Percentiles rank a stretch among this genome's conserved stretches.
Evolutionary conservation across 2,113 vertebrate species (phyloP).

Genomic region (Lipophrys pholis): DNA sequence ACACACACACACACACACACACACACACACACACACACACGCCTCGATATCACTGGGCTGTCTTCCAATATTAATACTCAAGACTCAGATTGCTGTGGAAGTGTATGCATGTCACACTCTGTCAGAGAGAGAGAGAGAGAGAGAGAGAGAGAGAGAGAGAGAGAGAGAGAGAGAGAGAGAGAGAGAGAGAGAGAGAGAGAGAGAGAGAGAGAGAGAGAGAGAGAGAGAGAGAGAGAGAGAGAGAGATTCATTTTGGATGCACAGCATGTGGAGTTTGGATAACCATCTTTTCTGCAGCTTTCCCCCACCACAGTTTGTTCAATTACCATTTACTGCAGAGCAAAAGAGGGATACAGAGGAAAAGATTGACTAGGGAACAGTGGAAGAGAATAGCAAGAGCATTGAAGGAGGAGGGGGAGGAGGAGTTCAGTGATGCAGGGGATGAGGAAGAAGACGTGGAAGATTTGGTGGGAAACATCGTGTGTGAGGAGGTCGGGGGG

Average conservation of each 20-base stretch:
- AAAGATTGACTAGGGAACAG: slow-evolving; percentile 24
- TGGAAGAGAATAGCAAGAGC: slow-evolving; percentile 30
- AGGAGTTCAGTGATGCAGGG: slow-evolving; percentile 67
- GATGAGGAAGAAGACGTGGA: slow-evolving; percentile 63
- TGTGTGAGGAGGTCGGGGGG: slow-evolving; percentile 36
- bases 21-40: slow-evolving; percentile 8
- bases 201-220: neutral
- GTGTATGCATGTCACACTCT: slow-evolving; percentile 52
- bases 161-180: slow-evolving; percentile 4
- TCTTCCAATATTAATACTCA: slow-evolving; percentile 57
- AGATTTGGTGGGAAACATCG: slow-evolving; percentile 45
- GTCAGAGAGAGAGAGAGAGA: slow-evolving; percentile 43
- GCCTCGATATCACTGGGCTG: slow-evolving; percentile 19
- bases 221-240: slow-evolving; percentile 8
- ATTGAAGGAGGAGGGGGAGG: slow-evolving; percentile 15
- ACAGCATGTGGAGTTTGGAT: slow-evolving; percentile 77
- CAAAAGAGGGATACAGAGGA: slow-evolving; percentile 54
- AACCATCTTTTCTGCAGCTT: slow-evolving; percentile 81
- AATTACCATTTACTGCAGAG: slow-evolving; percentile 82
- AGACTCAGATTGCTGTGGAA: slow-evolving; percentile 31
- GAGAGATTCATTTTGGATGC: slow-evolving; percentile 73
- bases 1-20: slow-evolving; percentile 17
- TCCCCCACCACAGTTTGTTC: slow-evolving; percentile 75
- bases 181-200: slow-evolving; percentile 26
- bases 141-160: neutral